Conservation (phyloP, 2,888 invertebrate genomes). For the Cheilosia soror region DNA sequence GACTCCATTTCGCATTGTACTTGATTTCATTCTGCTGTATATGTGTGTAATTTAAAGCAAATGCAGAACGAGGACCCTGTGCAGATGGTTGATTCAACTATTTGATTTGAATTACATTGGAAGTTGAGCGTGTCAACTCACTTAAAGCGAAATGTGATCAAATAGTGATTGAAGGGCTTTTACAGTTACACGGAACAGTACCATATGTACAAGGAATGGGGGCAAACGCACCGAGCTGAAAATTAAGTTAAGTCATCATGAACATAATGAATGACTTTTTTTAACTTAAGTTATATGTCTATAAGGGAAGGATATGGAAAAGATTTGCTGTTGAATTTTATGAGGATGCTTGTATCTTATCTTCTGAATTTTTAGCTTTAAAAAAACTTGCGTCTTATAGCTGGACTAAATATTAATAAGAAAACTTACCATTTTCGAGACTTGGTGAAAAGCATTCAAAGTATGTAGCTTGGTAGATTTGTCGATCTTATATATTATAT, state of each 20-base stretch:
- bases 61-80: conserved; percentile 1
- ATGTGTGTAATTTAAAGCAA: not conserved
- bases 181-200: not conserved
- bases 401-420: no score
- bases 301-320: no score
- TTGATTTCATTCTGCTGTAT: not conserved
- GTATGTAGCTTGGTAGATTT: no score
- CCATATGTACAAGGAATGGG: not conserved
- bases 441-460: no score
- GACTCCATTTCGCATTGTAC: not conserved
- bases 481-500: no score
- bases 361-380: no score
- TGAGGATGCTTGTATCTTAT: no score
- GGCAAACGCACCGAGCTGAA: not conserved
- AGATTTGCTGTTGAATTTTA: no score
- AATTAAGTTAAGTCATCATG: not conserved
- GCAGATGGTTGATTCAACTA: conserved; percentile 7
- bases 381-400: no score
- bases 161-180: conserved; percentile 1
- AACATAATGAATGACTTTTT: not conserved
- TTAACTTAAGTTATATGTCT: no score
- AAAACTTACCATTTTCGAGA: no score
- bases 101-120: conserved; percentile 28
- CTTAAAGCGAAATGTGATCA: conserved; percentile 16
- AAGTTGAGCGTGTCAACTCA: conserved; percentile 26